Base-by-base conservation (phyloP, 2,113 vertebrate species). In the Cebus imitator region DNA sequence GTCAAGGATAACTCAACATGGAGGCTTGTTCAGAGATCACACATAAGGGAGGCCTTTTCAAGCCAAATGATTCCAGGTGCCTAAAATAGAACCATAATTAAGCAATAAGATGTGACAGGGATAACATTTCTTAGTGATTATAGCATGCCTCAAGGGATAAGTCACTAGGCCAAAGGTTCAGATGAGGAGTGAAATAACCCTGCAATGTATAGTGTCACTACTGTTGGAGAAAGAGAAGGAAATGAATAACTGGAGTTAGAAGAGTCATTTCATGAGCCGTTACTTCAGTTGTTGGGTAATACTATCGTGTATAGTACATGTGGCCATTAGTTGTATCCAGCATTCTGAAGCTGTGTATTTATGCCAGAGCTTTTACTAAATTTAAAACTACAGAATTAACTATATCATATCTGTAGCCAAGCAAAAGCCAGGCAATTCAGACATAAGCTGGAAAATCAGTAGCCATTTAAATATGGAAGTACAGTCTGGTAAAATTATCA, bases 71-170 rank as follows among this genome's bases (percentile, higher is more conserved):
- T 81, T 94, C 43, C 4, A n/a, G 52, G 85, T 89, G 5, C 94
- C 95, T 94, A 95, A 97, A 97, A 95, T 52, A 93, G 96, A 98
- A 73, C 84, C 85, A 88, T 82, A 95, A 97, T 96, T 95, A 96
- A 97, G 97, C 96, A 96, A 80, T 92, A 89, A 96, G 90, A 95
- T 1, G 3, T 95, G 96, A 84, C 85, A 81, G 76, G 91, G 91
- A 84, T 85, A 88, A 88, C 95, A 96, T 97, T 97, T 97, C 87
- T 96, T 78, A 20, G 85, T 86, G 97, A 96, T 80, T 95, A 85
- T 61, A 93, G 96, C 84, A 80, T 97, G 78, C 76, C 96, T 96
- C 48, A 3, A 83, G 94, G 95, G 94, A 58, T 78, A 92, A 82
- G 52, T 92, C 90, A 61, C 66, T 75, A 84, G 80, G 95, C 88